These are phyloP conservation scores for Neosilurus mollespiculum DNA, from an alignment of 2,797 vertebrate genomes.

Conservation along the genomic window DNA sequence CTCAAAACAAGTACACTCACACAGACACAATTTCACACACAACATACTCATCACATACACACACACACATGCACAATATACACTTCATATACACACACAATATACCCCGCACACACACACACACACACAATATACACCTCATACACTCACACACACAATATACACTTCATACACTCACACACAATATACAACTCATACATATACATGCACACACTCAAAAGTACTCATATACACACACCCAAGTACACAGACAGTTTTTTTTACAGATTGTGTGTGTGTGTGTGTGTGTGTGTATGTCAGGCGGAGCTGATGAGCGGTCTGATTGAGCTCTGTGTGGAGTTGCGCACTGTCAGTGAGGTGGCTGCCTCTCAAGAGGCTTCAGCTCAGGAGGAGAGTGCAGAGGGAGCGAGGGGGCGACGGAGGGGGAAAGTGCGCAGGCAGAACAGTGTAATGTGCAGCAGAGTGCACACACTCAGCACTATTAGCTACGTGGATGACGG, in stretches of 20 bases:
- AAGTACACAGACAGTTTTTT: not conserved
- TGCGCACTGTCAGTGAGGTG: conserved; percentile 68
- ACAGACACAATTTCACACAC: not conserved
- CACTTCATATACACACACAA: not conserved
- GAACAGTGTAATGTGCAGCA: conserved; percentile 83
- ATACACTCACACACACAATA: not conserved
- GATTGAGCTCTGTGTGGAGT: conserved; percentile 92
- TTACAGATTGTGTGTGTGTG: not conserved
- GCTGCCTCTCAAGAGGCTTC: conserved; percentile 52
- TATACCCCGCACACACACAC: not conserved
- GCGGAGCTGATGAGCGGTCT: conserved; percentile 91
- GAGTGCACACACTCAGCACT: conserved; percentile 84
- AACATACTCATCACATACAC: not conserved
- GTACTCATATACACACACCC: not conserved
- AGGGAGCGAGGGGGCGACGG: conserved; percentile 58
- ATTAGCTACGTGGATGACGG: conserved; percentile 90
- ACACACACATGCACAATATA: not conserved
- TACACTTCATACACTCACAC: not conserved
- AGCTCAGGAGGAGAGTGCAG: not conserved
- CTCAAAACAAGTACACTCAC: conserved; percentile 83
- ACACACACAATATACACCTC: not conserved
- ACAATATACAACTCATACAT: not conserved
- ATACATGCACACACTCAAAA: conserved; percentile 38
- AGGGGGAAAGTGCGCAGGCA: conserved; percentile 80
- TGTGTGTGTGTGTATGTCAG: conserved; percentile 60